Percentiles rank a stretch among this genome's conserved stretches.
Conservation (phyloP, 2,888 invertebrate species). For the Cheiracanthium punctorium region DNA sequence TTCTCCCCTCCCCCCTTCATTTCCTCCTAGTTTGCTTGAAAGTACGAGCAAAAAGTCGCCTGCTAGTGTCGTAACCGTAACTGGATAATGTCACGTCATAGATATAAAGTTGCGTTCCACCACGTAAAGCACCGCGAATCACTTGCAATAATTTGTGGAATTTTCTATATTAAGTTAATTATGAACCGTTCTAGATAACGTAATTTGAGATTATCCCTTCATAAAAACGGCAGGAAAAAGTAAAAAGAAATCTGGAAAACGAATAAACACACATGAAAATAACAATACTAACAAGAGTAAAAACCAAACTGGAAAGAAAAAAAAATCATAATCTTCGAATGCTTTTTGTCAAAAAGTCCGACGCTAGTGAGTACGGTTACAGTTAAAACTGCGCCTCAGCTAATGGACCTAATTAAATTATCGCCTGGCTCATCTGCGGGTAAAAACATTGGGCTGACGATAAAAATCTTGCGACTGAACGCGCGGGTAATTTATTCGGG, state of each 20-base stretch:
- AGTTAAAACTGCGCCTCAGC: constrained; percentile 55
- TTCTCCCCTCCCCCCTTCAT: too few relatives aligned
- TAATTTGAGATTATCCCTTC: constrained; percentile 53
- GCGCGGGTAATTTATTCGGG: constrained; percentile 65
- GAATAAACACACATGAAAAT: constrained; percentile 54
- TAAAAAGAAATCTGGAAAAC: constrained; percentile 27
- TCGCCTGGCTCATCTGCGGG: constrained; percentile 59
- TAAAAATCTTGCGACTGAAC: constrained; percentile 60
- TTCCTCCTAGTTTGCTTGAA: too few relatives aligned
- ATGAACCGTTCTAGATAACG: constrained; percentile 50
- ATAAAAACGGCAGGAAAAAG: too few relatives aligned
- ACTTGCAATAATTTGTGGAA: constrained; percentile 47
- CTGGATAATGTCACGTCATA: constrained; percentile 44
- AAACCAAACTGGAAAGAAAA: neutral
- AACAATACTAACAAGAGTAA: constrained; percentile 52
- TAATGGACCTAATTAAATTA: constrained; percentile 69
- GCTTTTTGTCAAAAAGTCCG: constrained; percentile 64
- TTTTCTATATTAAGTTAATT: constrained; percentile 67
- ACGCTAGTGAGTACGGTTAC: constrained; percentile 54
- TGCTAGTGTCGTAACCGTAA: constrained; percentile 38
- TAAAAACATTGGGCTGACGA: constrained; percentile 51
- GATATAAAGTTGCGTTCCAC: constrained; percentile 37
- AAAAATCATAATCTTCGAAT: constrained; percentile 52
- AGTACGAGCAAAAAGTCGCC: constrained; percentile 28
- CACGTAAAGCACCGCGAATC: constrained; percentile 19